Percentiles rank a stretch among this genome's conserved stretches.
Evolutionary conservation across 2,888 invertebrate genomes (phyloP).

Genomic region (Machimus atricapillus): DNA sequence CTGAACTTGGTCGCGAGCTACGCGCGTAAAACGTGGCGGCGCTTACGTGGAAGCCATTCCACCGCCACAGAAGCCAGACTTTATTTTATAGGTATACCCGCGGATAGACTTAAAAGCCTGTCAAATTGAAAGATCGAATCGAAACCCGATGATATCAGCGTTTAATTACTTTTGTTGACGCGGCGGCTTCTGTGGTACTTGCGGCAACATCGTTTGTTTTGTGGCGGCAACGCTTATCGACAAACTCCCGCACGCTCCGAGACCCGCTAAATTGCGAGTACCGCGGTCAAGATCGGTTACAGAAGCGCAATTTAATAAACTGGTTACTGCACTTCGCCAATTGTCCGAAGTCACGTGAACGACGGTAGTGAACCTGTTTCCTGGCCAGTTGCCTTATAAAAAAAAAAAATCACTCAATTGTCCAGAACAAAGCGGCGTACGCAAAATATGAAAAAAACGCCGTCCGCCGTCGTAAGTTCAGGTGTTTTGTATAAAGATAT

Average conservation of each 20-base stretch:
- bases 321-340: not conserved
- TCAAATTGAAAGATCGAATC: not conserved
- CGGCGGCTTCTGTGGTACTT: not conserved
- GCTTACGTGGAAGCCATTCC: not conserved
- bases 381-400: slow-evolving; percentile 21
- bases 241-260: not conserved
- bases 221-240: not conserved
- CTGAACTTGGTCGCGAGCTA: not conserved
- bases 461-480: not conserved
- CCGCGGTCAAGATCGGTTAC: not conserved
- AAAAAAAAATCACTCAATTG: not conserved
- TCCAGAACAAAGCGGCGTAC: not conserved
- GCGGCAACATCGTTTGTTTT: not conserved
- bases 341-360: slow-evolving; percentile 10
- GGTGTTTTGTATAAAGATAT: not conserved
- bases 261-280: not conserved
- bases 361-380: slow-evolving; percentile 31
- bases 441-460: not conserved
- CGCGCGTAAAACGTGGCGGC: not conserved
- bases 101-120: not conserved
- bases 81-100: not conserved
- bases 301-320: not conserved
- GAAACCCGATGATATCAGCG: not conserved
- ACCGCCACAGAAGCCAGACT: not conserved
- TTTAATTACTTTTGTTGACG: slow-evolving; percentile 13